Conservation (phyloP, 2,888 invertebrate genomes). For the Epinotia ramella region DNA sequence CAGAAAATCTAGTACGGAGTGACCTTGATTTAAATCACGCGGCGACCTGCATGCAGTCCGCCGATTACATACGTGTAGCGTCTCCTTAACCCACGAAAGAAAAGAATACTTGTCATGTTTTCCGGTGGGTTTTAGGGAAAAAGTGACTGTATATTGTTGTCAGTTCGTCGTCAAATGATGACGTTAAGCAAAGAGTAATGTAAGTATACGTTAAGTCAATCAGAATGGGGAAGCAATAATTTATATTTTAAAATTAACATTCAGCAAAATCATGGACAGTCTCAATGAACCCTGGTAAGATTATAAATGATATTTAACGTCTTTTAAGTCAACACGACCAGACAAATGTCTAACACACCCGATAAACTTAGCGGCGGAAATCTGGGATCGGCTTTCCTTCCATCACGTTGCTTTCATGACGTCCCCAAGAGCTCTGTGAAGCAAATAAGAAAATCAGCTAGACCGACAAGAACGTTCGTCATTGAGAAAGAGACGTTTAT, state of each 20-base stretch:
- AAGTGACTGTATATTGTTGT: too few species aligned
- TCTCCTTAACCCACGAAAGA: too few species aligned
- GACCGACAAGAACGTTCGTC: conserved; percentile 52
- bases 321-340: not conserved
- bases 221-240: not conserved
- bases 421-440: not conserved
- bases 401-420: not conserved
- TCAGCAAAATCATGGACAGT: not conserved
- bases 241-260: not conserved
- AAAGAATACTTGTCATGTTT: too few species aligned
- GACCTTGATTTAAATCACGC: too few species aligned
- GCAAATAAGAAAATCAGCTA: conserved; percentile 39
- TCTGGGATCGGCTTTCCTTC: not conserved
- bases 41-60: too few species aligned
- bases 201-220: too few species aligned
- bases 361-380: not conserved
- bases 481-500: conserved; percentile 60
- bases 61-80: too few species aligned
- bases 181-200: too few species aligned
- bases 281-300: not conserved
- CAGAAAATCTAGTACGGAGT: too few species aligned
- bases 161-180: not conserved
- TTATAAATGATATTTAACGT: not conserved
- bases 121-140: too few species aligned
- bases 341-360: conserved; percentile 15